Evolutionary conservation across 2,797 vertebrate species (phyloP).

Genomic region (Hoplostethus mediterraneus): DNA sequence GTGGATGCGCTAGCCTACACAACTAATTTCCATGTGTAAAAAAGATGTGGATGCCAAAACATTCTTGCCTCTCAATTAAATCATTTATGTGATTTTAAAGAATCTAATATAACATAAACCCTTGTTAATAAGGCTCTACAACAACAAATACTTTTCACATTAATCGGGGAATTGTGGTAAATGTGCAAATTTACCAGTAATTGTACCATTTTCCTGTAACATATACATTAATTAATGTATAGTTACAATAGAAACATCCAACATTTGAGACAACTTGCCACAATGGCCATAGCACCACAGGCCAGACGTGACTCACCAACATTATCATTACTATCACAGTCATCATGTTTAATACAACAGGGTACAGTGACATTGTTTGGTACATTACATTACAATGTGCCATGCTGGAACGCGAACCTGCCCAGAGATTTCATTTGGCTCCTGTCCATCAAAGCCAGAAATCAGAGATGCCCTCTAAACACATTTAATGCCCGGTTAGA

Average conservation of each 20-base stretch:
- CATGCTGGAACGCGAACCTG: constrained; percentile 11
- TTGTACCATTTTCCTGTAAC: too few relatives aligned
- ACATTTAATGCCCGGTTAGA: constrained; percentile 42
- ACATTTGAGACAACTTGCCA: constrained; percentile 1
- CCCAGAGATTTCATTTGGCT: constrained; percentile 26
- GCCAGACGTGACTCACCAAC: constrained; percentile 17
- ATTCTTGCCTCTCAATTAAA: too few relatives aligned
- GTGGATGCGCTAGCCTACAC: too few relatives aligned
- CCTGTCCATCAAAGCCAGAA: constrained; percentile 29
- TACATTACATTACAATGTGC: constrained; percentile 10
- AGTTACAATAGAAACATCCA: constrained; percentile 16
- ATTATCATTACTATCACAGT: constrained; percentile 33
- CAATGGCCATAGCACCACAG: constrained; percentile 15
- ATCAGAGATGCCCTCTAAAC: constrained; percentile 33
- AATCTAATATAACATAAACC: too few relatives aligned
- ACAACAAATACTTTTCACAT: too few relatives aligned
- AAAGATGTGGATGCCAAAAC: too few relatives aligned
- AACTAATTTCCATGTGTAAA: too few relatives aligned
- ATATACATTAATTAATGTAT: constrained; percentile 3
- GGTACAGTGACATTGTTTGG: constrained; percentile 16
- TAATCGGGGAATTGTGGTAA: too few relatives aligned
- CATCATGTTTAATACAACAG: constrained; percentile 25
- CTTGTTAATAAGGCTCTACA: too few relatives aligned
- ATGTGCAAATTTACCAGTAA: too few relatives aligned
- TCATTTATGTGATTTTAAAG: too few relatives aligned